phyloP scores from a whole-genome alignment of 2,113 vertebrate genomes.

The Colinus virginianus region DNA sequence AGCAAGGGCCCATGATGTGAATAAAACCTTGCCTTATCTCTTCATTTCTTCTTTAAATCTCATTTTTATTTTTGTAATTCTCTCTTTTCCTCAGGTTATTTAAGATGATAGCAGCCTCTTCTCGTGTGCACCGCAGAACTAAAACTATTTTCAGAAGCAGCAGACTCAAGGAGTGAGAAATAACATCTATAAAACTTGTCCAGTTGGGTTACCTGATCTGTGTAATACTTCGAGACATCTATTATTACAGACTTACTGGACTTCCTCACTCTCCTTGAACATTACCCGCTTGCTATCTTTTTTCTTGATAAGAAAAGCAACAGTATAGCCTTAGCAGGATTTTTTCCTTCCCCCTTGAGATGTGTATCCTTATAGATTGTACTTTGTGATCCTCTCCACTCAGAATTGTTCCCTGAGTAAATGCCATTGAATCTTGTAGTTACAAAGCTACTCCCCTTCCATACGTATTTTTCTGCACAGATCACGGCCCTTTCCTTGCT shows the following conservation, averaged over 20 bases:
- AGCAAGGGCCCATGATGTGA: fast-evolving
- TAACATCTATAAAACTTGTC: background rate
- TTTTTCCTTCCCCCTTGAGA: background rate
- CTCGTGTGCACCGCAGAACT: background rate
- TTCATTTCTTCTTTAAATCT: background rate
- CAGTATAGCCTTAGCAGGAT: background rate
- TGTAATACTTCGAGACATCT: background rate
- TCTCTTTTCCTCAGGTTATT: background rate
- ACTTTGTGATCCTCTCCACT: background rate
- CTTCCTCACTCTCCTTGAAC: background rate
- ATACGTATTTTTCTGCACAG: background rate
- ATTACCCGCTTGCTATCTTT: background rate
- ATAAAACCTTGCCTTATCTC: background rate
- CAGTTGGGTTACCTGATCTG: background rate
- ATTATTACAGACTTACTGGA: background rate
- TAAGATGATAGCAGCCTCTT: background rate
- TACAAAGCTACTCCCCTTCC: background rate
- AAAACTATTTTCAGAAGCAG: constrained; percentile 1
- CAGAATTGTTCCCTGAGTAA: background rate
- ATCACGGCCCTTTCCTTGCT: background rate
- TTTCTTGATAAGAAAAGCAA: background rate
- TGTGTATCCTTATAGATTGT: background rate
- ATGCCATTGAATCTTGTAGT: background rate
- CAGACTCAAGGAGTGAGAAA: background rate
- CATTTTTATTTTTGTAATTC: constrained; percentile 25